phyloP scores from a whole-genome alignment of 2,888 invertebrate genomes.

The Hoplodrina blanda region DNA sequence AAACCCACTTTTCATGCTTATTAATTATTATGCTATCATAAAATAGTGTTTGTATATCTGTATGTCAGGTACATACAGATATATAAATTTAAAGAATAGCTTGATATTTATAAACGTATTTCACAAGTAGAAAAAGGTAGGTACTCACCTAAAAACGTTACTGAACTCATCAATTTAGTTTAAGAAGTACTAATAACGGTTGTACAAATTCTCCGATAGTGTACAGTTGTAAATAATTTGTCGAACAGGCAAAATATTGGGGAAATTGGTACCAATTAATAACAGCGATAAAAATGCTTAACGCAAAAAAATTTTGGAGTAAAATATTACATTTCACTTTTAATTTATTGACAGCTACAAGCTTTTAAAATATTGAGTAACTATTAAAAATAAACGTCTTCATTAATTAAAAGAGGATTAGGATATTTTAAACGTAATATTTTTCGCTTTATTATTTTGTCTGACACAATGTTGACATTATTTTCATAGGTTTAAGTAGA shows the following conservation, averaged over 20 bases:
- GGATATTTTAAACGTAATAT: neutral
- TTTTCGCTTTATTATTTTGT: neutral
- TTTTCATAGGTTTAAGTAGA: no score
- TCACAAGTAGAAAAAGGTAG: no score
- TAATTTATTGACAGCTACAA: slow-evolving; percentile 16
- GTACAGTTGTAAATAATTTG: neutral
- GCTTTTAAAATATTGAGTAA: neutral
- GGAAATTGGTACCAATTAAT: slow-evolving; percentile 5
- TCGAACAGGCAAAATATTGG: neutral
- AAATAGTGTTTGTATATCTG: no score
- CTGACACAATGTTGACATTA: neutral
- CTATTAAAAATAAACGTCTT: neutral
- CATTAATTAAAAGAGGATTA: neutral
- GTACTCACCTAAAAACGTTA: neutral
- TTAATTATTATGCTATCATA: no score
- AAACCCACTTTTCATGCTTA: no score
- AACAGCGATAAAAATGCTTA: neutral
- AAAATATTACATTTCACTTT: neutral
- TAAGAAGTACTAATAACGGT: neutral
- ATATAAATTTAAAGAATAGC: neutral
- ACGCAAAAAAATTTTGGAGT: no score
- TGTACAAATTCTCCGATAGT: neutral
- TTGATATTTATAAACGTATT: neutral
- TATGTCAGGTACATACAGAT: no score
- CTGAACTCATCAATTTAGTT: slow-evolving; percentile 12